Evolutionary conservation across 2,797 vertebrate species (phyloP), one percentile per base, ranked within the genome.

Genomic region (Liasis olivaceus): DNA sequence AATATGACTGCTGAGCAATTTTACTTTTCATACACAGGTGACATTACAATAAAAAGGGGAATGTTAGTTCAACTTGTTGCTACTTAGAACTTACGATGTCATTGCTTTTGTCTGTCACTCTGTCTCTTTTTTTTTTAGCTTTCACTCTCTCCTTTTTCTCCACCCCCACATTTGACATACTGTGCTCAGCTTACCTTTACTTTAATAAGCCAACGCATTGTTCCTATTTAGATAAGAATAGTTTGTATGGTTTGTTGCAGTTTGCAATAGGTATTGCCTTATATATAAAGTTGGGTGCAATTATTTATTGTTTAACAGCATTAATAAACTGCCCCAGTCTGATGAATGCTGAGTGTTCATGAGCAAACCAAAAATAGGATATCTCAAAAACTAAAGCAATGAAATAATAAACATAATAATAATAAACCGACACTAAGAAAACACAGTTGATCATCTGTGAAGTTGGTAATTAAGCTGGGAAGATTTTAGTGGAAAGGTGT

Each of bases 21-120:
- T 88, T 77, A 47, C 31, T 90, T 93, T 91, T 94, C 31, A 90
- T 95, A 85, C 92, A 93, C 95, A 92, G 90, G 91, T 42, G 88
- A 94, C 81, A 93, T 93, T 91, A 72, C 85, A 92, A 89, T 91
- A 92, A 59, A 95, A 90, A 89, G 59, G 85, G 93, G 22, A 24
- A 12, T 92, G 93, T 91, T 92, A 90, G 62, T 64, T 94, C 86
- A 94, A 56, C 94, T 94, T 92, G 88, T 90, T 90, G 93, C 89
- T 90, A 91, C 63, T 88, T 87, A 92, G 81, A 54, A 63, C 88
- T 94, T 93, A 94, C 62, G 62, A 58, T 85, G 93, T 92, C 84
- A 77, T 22, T 77, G 72, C 17, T 22, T 77, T 77, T 77, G 17
- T 77, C 31, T 77, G 36, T 42, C 22, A 17, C 22, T 77, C 31